Base-by-base conservation (phyloP, 2,113 vertebrate species). In the Helogale parvula region DNA sequence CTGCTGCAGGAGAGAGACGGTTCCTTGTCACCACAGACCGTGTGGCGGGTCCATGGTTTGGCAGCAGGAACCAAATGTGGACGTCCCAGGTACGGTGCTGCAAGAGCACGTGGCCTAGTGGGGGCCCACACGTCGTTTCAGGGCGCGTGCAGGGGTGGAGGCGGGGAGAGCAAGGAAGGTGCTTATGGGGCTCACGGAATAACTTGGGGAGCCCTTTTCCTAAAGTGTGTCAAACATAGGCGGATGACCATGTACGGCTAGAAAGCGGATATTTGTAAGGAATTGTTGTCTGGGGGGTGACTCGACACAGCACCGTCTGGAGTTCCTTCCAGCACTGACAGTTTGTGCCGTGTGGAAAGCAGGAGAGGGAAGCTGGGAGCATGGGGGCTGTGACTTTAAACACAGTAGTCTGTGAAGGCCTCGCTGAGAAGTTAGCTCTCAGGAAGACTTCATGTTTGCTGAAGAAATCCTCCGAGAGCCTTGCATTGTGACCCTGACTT, bases 61-160 rank as follows among this genome's bases (percentile, higher is more conserved):
- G 35, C 15, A 19, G 6, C 23, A 71, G 23, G n/a, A 66, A 15
- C 80, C 16, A 65, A 63, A 19, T 16, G 31, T 69, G 11, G 1
- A 0, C 1, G 4, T 29, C 77, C 80, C 3, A 0, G 45, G 65
- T 19, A 25, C 10, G 6, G 2, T 21, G 11, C 19, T 31, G 16
- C 35, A 21, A 27, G 21, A 5, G 16, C 29, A 16, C 23, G 25
- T 11, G 23, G 21, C 60, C 85, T 71, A 4, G 11, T 1, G 3
- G 52, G 65, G 14, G 21, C 41, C 4, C 5, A 6, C 23, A 9
- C 21, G 9, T 19, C 29, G n/a, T 16, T 27, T 77, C 9, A 21
- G 69, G 69, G 35, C 5, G 1, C 31, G 21, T 57, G 57, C 21
- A 60, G 57, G 35, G 57, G 90, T 2, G 52, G 27, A 7, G 66